These are phyloP conservation scores for Vombatus ursinus DNA, from an alignment of 2,113 vertebrate genomes.

Conservation along the genomic window DNA sequence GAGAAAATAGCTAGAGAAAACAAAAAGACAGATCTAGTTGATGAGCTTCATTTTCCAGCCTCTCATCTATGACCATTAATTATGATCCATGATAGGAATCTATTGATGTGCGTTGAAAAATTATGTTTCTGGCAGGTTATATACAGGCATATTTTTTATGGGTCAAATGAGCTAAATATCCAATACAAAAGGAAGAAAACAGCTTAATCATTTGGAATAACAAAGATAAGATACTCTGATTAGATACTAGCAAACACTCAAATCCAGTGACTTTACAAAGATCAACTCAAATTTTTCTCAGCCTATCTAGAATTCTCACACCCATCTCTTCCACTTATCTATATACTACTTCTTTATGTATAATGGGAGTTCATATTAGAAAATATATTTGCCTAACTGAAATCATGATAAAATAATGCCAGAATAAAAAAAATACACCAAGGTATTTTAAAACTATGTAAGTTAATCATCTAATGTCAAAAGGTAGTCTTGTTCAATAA, in stretches of 20 bases:
- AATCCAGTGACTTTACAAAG: not conserved
- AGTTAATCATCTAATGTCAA: not conserved
- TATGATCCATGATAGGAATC: conserved; percentile 25
- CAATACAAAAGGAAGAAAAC: not conserved
- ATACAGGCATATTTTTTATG: conserved; percentile 18
- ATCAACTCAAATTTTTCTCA: not conserved
- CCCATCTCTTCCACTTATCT: no score
- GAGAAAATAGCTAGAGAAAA: not conserved
- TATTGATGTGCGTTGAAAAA: conserved; percentile 30
- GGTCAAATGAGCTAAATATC: conserved; percentile 14
- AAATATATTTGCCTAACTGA: conserved; percentile 2
- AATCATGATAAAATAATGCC: not conserved
- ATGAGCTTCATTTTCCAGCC: not conserved
- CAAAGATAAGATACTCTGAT: not conserved
- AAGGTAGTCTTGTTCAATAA: not conserved
- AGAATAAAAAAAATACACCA: not conserved
- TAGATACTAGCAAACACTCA: not conserved
- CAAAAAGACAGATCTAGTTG: not conserved
- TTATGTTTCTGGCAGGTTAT: conserved; percentile 32
- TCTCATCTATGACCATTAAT: conserved; percentile 4
- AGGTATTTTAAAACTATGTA: not conserved
- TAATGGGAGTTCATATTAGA: conserved; percentile 8
- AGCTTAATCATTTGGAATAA: not conserved
- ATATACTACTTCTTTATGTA: not conserved
- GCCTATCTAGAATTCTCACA: not conserved